Evolutionary conservation across 2,888 invertebrate genomes (phyloP), one percentile per base, ranked within the genome.

Genomic region (Tinea trinotella): DNA sequence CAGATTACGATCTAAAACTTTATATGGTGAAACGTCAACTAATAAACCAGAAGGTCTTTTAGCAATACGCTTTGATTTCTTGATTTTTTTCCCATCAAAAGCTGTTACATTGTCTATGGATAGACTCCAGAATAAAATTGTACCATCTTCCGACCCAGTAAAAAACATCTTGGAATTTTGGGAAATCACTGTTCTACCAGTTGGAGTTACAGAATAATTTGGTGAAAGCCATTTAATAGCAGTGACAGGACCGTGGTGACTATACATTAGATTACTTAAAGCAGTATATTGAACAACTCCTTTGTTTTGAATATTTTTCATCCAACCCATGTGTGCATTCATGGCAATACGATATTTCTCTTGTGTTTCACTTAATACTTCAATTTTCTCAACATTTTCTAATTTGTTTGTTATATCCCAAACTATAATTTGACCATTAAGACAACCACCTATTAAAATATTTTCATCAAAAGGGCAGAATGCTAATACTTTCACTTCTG

Each of bases 381-480:
- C 88, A 52, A 89, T 82, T 36, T 77, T 79, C 62, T 93, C 92
- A 1, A 90, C 84, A 58, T 88, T 87, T 59, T 89, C 87, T 18
- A 91, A 74, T 60, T 89, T 89, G 54, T 89, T 87, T 20, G 87
- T 88, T 56, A 92, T 76, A 68, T 92, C 92, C 93, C 93, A 93
- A 44, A 93, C 63, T 13, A 90, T 77, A 6, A 93, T 73, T 85
- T 92, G 90, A 1, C 94, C 94, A 67, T 92, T 93, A 1, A 81
- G 76, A 55, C 90, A 90, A 3, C 94, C 94, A 4, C 93, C 94
- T 44, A 93, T 64, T 19, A 94, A 67, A 50, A 93, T 67, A 65
- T 92, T 91, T 57, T 89, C 89, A 64, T 93, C 82, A 57, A 88
- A 88, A 0, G 92, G 92, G 64, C 92, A 93, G 69, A 92, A 91